Conservation (phyloP, 2,888 invertebrate genomes). For the Zootermopsis nevadensis region DNA sequence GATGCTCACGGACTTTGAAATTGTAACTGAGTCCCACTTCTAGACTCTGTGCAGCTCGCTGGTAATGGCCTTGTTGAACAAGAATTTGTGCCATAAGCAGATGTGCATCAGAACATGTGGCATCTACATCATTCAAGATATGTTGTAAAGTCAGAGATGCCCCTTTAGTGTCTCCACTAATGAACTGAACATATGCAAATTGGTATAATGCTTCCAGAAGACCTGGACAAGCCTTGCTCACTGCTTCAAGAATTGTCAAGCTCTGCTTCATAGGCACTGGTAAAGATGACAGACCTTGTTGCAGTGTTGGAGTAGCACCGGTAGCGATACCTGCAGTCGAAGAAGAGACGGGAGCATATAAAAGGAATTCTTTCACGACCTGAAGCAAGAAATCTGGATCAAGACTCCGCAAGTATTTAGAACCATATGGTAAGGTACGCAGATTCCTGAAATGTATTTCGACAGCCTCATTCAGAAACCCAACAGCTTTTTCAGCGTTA, state of each 20-base stretch:
- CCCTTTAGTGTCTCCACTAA: slow-evolving; percentile 79
- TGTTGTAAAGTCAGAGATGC: slow-evolving; percentile 79
- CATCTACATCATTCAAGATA: slow-evolving; percentile 78
- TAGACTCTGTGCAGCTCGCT: slow-evolving; percentile 85
- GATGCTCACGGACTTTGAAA: slow-evolving; percentile 91
- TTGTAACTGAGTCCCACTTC: slow-evolving; percentile 91
- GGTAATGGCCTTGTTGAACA: slow-evolving; percentile 74
- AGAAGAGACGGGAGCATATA: slow-evolving; percentile 68
- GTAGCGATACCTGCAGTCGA: slow-evolving; percentile 59
- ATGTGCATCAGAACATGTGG: slow-evolving; percentile 85
- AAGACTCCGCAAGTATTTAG: slow-evolving; percentile 77
- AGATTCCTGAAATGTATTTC: slow-evolving; percentile 66
- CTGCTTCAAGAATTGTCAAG: slow-evolving; percentile 74
- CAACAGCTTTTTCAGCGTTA: slow-evolving; percentile 68
- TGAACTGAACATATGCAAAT: slow-evolving; percentile 82
- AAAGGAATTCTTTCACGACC: slow-evolving; percentile 80
- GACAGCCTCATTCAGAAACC: slow-evolving; percentile 72
- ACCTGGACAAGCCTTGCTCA: slow-evolving; percentile 86
- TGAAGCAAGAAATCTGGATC: slow-evolving; percentile 90
- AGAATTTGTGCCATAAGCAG: slow-evolving; percentile 88
- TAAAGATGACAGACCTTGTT: slow-evolving; percentile 57
- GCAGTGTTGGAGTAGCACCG: slow-evolving; percentile 60
- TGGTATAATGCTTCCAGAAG: slow-evolving; percentile 74
- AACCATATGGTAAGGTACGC: slow-evolving; percentile 75
- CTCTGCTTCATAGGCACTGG: slow-evolving; percentile 69